Evolutionary conservation across 2,113 vertebrate genomes (phyloP).

Genomic region (Mirounga angustirostris): DNA sequence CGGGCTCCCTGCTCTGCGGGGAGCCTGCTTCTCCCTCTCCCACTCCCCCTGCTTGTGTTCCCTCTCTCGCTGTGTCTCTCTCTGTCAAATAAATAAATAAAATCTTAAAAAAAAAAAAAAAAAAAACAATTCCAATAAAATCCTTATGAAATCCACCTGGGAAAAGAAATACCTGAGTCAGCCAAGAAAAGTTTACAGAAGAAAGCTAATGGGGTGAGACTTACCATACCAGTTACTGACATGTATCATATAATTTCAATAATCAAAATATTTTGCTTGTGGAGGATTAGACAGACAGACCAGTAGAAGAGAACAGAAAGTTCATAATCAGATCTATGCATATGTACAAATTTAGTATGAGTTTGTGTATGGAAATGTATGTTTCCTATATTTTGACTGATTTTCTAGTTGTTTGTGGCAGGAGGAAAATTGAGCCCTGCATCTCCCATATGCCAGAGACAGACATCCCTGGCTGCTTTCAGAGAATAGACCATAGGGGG

Average conservation of each 20-base stretch:
- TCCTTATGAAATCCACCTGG: neutral
- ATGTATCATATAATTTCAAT: neutral
- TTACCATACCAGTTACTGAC: neutral
- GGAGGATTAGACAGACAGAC: neutral
- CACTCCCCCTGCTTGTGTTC: too few relatives aligned
- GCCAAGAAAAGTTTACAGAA: neutral
- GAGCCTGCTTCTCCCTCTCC: too few relatives aligned
- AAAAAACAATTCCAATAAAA: neutral
- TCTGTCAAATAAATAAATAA: too few relatives aligned
- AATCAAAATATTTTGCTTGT: neutral
- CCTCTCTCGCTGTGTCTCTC: too few relatives aligned
- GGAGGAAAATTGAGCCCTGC: neutral
- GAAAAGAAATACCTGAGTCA: neutral
- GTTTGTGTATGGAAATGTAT: neutral
- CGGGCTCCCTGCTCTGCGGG: too few relatives aligned
- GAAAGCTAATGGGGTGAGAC: neutral
- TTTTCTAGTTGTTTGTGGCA: neutral
- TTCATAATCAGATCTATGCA: neutral
- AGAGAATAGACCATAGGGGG: neutral
- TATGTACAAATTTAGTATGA: neutral
- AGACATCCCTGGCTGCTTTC: neutral
- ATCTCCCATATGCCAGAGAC: neutral
- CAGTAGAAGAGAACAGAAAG: neutral
- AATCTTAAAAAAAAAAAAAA: too few relatives aligned
- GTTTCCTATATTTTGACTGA: neutral